Base-by-base conservation (phyloP, 1,140 invertebrate species). In the Calosoma granatense region DNA sequence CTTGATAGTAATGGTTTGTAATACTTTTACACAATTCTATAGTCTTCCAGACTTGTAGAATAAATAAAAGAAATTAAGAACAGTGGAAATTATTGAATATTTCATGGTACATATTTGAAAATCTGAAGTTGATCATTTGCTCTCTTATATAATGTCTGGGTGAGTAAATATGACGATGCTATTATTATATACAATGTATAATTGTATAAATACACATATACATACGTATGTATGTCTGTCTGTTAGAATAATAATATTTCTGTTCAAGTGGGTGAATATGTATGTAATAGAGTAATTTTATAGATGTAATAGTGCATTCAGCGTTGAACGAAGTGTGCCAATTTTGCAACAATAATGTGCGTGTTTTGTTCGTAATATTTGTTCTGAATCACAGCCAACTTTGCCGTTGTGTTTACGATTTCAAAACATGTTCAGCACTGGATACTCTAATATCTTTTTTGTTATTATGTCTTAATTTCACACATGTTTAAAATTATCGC, bases 391-490 rank as follows among this genome's bases (percentile, higher is more conserved):
- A 9, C 9, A 17, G 41, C 41, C 41, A 47, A 47, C 9, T 11
- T 9, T 17, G 41, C 15, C 9, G 41, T 17, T 47, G 3, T 47
- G 41, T 47, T 47, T 47, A 47, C 17, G 9, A 47, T 47, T 47
- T 47, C 41, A 47, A 47, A 47, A 47, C 41, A 47, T 47, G 41
- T 17, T 12, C 26, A 6, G 6, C 6, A 30, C 26, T 47, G 15
- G 9, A 36, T 36, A 36, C 26, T 6, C 17, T 47, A 47, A 47
- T 47, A 47, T 47, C 26, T 30, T 30, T 36, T 47, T 47, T 47
- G 41, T 47, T 47, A 47, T 12, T 47, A 47, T 47, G 17, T 47
- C 41, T 47, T 47, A 9, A 47, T 47, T 47, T 47, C 17, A 47
- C 17, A 47, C 17, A 47, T 47, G 17, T 47, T 30, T 30, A 30